Base-by-base conservation (phyloP, 2,888 invertebrate species). In the Nemotelus pantherinus region DNA sequence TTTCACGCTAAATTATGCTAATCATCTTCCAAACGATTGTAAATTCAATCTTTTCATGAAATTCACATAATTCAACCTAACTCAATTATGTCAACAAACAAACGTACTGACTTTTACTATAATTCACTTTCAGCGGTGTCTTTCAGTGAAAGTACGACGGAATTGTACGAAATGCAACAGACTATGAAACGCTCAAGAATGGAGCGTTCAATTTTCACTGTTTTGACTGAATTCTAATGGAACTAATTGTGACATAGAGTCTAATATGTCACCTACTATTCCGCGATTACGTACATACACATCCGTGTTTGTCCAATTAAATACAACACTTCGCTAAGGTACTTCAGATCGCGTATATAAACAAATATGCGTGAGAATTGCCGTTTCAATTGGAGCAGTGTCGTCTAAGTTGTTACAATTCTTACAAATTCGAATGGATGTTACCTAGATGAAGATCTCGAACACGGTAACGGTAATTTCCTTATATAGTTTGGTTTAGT, bases 211-310 rank as follows among this genome's bases (percentile, higher is more conserved):
- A 10, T 60, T 60, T 60, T 39, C 60, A 60, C 60, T 3, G 41
- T 60, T 39, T 43, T n/a, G n/a, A 41, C 3, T 60, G 2, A 60
- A 60, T 60, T 60, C 60, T 60, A 60, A 60, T 60, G 60, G 60
- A 60, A 60, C 60, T 60, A 60, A 60, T 60, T 60, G 60, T 39
- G 39, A 60, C 41, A 60, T 4, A 41, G 43, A 60, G 43, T 3
- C 41, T 10, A 25, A 25, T 25, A 25, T 25, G 25, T 25, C 25
- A 25, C 25, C 25, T 25, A 25, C 25, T 25, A 25, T 25, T 25
- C 25, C 25, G 25, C 25, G 25, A 25, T 25, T 25, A 25, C 25
- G 25, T 25, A 25, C 25, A 25, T 25, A 25, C 25, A 25, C 25
- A 25, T 25, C 25, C 25, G 25, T 25, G 25, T 25, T 25, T 25